Percentiles rank a stretch among this genome's conserved stretches.
Conservation (phyloP, 2,113 vertebrate genomes). For the Clarias macrocephalus region DNA sequence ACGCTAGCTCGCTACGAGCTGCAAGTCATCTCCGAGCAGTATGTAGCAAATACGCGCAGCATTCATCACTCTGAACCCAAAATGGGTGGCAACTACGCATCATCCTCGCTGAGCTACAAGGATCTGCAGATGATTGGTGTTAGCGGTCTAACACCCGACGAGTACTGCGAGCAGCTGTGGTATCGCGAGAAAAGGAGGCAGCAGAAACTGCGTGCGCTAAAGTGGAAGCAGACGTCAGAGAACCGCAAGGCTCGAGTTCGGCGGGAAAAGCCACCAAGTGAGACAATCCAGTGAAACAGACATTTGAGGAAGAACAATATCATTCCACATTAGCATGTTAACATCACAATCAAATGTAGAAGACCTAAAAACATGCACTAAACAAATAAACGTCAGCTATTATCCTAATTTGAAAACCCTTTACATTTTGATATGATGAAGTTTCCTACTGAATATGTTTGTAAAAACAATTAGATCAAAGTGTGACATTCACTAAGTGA, state of each 20-base stretch:
- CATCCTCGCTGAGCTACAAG: conserved; percentile 65
- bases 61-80: conserved; percentile 29
- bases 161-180: conserved; percentile 80
- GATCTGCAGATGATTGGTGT: conserved; percentile 67
- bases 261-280: conserved; percentile 67
- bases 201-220: conserved; percentile 74
- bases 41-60: conserved; percentile 35
- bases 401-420: background rate
- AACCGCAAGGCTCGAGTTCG: conserved; percentile 75
- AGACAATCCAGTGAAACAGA: conserved; percentile 43
- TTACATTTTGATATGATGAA: background rate
- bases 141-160: conserved; percentile 68
- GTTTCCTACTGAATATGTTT: background rate
- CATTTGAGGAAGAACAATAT: conserved; percentile 18
- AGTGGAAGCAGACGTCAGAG: conserved; percentile 75
- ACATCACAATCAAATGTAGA: background rate
- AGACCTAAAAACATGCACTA: background rate
- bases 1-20: conserved; percentile 72
- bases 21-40: conserved; percentile 69
- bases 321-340: background rate
- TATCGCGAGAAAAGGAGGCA: conserved; percentile 76
- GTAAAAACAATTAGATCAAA: background rate
- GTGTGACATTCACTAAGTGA: background rate
- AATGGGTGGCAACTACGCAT: conserved; percentile 30
- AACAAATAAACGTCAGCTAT: background rate